Base-by-base conservation (phyloP, 1,140 invertebrate species). In the Cyclina sinensis region DNA sequence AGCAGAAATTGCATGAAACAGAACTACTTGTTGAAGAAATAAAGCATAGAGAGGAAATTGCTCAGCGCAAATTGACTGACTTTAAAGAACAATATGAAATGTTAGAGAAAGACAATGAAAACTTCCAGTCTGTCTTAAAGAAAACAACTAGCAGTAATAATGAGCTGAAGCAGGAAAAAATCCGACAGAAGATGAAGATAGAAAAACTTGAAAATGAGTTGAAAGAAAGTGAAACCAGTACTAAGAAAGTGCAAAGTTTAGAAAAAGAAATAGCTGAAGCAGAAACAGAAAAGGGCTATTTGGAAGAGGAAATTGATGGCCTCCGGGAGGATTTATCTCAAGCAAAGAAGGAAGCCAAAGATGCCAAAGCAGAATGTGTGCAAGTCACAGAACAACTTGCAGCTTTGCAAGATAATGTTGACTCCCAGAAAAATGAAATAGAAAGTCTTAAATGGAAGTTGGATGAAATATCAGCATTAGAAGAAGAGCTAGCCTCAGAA, bases 101-200 rank as follows among this genome's bases (percentile, higher is more conserved):
- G 9, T 94, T 98, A 14, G 97, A 97, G 3, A 96, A 97, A 27
- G 97, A 97, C n/a, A 98, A 98, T 93, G 97, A 98, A 51, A 96
- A 98, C 89, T 94, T 98, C 73, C 97, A 98, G 92, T 93, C 96
- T 35, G 92, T 96, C 57, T 87, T 95, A 32, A 88, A 94, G 51
- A 93, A 92, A 30, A 86, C 96, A 1, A 95, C 95, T 81, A 94
- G 93, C 93, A 93, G 89, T 81, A 92, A 95, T 46, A 93, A 92
- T 62, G 94, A 95, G 82, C 82, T 97, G 21, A 94, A 98, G 84
- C 73, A 84, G 16, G 89, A 92, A 81, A 88, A 68, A 27, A 73
- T 81, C 18, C 30, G 32, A 51, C 74, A 73, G 37, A 88, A 80
- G 73, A 88, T 76, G 73, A 80, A 84, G 32, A 59, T 87, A 37